phyloP scores from a whole-genome alignment of 2,888 invertebrate species.

The Cheilosia soror region DNA sequence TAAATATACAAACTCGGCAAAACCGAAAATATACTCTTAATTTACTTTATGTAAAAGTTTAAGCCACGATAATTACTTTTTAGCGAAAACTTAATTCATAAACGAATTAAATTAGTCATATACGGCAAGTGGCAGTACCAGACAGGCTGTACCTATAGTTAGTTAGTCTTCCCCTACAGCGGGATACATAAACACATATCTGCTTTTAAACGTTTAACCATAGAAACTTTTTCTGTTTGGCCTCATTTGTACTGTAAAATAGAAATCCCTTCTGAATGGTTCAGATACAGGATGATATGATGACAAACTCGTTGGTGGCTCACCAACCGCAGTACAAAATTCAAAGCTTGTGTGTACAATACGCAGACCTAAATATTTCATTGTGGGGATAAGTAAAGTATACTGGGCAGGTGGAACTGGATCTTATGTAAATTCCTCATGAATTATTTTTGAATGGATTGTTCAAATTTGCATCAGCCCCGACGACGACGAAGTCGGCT shows the following conservation, averaged over 20 bases:
- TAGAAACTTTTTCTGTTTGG: too few species aligned
- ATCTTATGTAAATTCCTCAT: conserved; percentile 68
- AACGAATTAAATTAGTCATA: conserved; percentile 52
- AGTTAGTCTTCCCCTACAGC: not conserved
- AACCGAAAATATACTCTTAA: conserved; percentile 30
- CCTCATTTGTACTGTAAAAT: too few species aligned
- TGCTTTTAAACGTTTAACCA: not conserved
- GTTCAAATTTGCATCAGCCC: conserved; percentile 65
- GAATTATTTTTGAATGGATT: conserved; percentile 70
- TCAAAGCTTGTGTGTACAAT: conserved; percentile 21
- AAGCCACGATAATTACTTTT: conserved; percentile 48
- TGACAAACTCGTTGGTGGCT: conserved; percentile 28
- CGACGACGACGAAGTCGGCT: conserved; percentile 43
- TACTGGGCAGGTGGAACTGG: conserved; percentile 67
- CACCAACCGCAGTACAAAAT: conserved; percentile 2
- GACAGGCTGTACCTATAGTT: not conserved
- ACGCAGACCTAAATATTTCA: conserved; percentile 65
- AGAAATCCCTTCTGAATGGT: too few species aligned
- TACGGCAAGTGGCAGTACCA: conserved; percentile 11
- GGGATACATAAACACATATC: not conserved
- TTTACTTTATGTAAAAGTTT: conserved; percentile 25
- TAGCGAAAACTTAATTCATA: conserved; percentile 49
- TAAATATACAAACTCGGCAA: not conserved
- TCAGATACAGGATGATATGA: too few species aligned
- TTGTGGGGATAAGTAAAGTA: conserved; percentile 30